A percentile compares a stretch with the other conserved stretches of the same genome.
Conservation (phyloP, 1,140 invertebrate species). For the Hetaerina americana region DNA sequence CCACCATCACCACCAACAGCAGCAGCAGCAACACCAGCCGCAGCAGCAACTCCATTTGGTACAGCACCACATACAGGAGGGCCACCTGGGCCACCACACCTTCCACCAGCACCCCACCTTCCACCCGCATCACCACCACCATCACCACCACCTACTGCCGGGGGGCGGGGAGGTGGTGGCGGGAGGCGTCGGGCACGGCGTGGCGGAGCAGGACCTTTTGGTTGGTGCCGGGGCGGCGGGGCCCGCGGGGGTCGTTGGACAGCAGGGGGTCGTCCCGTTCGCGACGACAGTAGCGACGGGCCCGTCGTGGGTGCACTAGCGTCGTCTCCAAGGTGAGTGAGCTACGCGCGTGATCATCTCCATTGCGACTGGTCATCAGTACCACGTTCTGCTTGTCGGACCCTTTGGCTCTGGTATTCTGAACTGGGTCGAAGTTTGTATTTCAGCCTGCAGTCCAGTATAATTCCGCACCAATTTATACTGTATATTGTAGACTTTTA, state of each 20-base stretch:
- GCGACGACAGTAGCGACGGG: background rate
- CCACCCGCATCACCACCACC: background rate
- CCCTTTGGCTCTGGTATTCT: too few relatives aligned
- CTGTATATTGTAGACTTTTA: too few relatives aligned
- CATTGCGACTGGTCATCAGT: too few relatives aligned
- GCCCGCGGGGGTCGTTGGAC: background rate
- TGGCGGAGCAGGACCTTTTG: background rate
- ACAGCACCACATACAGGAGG: background rate
- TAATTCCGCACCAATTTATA: too few relatives aligned
- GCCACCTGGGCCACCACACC: background rate
- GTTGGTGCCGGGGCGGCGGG: background rate
- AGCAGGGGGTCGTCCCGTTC: background rate
- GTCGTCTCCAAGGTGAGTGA: background rate
- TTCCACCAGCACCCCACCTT: background rate
- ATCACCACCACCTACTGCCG: background rate
- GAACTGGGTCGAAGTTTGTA: too few relatives aligned
- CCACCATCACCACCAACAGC: background rate
- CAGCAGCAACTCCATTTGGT: background rate
- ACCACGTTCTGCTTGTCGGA: too few relatives aligned
- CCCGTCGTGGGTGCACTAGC: background rate
- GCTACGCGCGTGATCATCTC: too few relatives aligned
- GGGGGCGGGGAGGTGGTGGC: background rate
- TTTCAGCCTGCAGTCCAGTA: too few relatives aligned
- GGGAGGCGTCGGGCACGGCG: background rate
- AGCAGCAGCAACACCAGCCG: background rate